phyloP scores from a whole-genome alignment of 1,140 invertebrate species.

The Acromyrmex echinatior region DNA sequence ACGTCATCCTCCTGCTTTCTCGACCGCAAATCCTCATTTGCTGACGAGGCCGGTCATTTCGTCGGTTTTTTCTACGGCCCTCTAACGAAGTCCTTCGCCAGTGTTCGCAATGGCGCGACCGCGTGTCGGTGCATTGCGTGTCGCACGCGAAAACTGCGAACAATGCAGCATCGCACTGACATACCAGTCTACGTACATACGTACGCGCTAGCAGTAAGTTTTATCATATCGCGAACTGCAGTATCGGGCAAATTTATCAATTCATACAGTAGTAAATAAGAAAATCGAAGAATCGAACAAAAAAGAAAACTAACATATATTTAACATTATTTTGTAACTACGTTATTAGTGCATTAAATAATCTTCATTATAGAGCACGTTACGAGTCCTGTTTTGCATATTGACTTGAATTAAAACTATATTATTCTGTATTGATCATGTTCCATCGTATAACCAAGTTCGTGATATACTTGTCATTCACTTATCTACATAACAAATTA shows the following conservation, averaged over 20 bases:
- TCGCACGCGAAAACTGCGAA: constrained; percentile 35
- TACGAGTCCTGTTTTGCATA: not conserved
- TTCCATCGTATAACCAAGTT: not conserved
- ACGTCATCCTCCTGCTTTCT: constrained; percentile 60
- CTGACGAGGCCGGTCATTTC: constrained; percentile 53
- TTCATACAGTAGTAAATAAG: not conserved
- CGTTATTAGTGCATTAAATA: not conserved
- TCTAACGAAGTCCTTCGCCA: constrained; percentile 63
- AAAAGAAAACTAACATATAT: not conserved
- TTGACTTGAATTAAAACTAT: not conserved
- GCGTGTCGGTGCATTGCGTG: constrained; percentile 42
- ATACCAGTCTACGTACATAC: not conserved
- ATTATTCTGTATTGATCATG: not conserved
- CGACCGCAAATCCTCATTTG: constrained; percentile 69
- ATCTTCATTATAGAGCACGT: not conserved
- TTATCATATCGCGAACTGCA: not conserved
- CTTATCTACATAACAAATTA: constrained; percentile 40
- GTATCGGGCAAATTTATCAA: constrained; percentile 3
- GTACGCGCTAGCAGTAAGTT: not conserved
- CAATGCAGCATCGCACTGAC: constrained; percentile 28
- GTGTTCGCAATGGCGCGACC: constrained; percentile 27
- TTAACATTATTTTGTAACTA: not conserved
- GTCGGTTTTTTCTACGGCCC: constrained; percentile 52
- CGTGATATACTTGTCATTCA: not conserved
- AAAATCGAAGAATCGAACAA: not conserved